Evolutionary conservation across 2,797 vertebrate species (phyloP).

Genomic region (Carcharodon carcharias): DNA sequence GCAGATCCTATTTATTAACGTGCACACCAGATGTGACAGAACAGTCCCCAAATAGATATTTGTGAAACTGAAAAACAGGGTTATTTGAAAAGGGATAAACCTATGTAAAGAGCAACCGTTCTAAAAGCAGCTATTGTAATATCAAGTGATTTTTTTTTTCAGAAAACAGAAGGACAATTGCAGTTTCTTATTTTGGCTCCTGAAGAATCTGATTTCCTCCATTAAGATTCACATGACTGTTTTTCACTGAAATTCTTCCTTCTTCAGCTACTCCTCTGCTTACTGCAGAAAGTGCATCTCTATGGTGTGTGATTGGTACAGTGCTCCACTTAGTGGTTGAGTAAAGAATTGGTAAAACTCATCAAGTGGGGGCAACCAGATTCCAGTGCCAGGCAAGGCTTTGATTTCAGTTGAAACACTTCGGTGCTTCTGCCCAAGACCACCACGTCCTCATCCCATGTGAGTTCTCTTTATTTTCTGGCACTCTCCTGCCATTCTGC

Average conservation of each 20-base stretch:
- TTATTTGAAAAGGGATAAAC: neutral
- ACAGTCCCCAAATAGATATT: neutral
- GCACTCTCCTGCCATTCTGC: neutral
- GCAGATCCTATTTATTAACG: neutral
- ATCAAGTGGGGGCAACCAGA: neutral
- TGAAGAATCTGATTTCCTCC: neutral
- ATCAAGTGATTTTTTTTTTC: neutral
- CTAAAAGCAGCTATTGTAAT: neutral
- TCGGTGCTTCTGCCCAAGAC: neutral
- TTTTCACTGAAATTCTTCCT: neutral
- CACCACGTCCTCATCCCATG: neutral
- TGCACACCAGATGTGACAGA: neutral
- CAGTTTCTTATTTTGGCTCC: neutral
- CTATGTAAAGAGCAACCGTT: neutral
- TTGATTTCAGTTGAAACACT: neutral
- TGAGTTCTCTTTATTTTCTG: neutral
- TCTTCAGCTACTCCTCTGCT: neutral
- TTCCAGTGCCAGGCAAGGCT: neutral
- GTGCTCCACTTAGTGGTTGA: neutral
- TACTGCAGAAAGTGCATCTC: neutral
- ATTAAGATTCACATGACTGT: neutral
- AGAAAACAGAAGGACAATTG: neutral
- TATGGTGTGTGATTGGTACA: neutral
- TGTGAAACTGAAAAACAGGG: neutral
- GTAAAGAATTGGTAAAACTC: neutral